Percentiles rank a stretch among this genome's conserved stretches.
Evolutionary conservation across 2,797 vertebrate species (phyloP).

Genomic region (Karalla daura): DNA sequence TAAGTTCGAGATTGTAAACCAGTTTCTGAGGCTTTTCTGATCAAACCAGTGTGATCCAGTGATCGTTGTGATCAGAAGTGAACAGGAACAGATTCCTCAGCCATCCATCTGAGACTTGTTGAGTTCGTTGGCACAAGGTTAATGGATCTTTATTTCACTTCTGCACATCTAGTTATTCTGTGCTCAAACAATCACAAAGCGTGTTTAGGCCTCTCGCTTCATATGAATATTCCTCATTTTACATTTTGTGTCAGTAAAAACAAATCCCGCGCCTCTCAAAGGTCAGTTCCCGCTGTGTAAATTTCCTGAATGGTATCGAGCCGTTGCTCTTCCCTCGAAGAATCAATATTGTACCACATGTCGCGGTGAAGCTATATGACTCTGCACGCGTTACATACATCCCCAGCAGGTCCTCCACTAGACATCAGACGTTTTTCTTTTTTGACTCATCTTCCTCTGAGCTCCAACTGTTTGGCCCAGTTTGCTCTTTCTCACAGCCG

Average conservation of each 20-base stretch:
- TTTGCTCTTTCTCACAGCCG: background rate
- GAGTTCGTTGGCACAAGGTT: background rate
- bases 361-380: background rate
- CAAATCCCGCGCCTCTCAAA: background rate
- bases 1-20: no score
- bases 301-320: no score
- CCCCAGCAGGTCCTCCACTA: background rate
- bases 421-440: background rate
- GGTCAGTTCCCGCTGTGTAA: background rate
- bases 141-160: background rate
- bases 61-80: no score
- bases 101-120: no score
- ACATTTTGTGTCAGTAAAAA: background rate
- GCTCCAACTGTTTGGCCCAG: background rate
- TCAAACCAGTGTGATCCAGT: no score
- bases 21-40: no score
- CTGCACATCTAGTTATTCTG: background rate
- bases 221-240: background rate
- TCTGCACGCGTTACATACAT: background rate
- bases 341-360: background rate
- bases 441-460: background rate
- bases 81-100: no score
- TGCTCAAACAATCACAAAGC: background rate
- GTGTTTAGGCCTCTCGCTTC: no score
- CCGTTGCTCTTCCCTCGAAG: background rate